A percentile compares a stretch with the other conserved stretches of the same genome.
Evolutionary conservation across 2,797 vertebrate species (phyloP).

Genomic region (Peromyscus nudipes): DNA sequence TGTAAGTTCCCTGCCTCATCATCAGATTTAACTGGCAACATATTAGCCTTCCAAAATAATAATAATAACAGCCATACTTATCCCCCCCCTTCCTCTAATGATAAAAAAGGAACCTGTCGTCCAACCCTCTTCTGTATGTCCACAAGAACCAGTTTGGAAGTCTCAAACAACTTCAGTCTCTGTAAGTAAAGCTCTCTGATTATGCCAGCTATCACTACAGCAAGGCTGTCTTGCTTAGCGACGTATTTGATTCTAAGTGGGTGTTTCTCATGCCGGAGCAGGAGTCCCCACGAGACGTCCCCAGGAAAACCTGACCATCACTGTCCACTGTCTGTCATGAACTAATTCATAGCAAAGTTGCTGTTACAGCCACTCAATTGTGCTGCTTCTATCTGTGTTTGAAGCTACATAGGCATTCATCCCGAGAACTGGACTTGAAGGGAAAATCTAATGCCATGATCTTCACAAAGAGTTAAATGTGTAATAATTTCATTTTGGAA

Average conservation of each 20-base stretch:
- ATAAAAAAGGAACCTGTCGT: conserved; percentile 91
- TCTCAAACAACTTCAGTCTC: conserved; percentile 91
- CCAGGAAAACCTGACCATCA: background rate
- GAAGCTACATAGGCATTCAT: background rate
- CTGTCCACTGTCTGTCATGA: background rate
- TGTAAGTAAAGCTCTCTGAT: conserved; percentile 88
- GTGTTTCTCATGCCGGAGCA: background rate
- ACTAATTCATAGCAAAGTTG: background rate
- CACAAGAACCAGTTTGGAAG: conserved; percentile 88
- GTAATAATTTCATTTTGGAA: background rate
- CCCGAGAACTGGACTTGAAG: background rate
- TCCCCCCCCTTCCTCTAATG: conserved; percentile 63
- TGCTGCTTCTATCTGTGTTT: background rate
- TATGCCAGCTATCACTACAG: background rate
- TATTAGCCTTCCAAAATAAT: conserved; percentile 67
- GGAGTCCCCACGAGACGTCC: background rate
- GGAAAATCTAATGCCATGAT: background rate
- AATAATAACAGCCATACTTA: conserved; percentile 66
- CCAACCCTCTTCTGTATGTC: conserved; percentile 90
- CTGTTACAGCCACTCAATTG: background rate
- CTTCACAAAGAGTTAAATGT: conserved; percentile 44
- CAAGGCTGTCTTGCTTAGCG: conserved; percentile 29
- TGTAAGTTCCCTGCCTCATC: conserved; percentile 85
- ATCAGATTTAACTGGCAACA: conserved; percentile 61
- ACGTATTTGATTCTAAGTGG: conserved; percentile 1